These are phyloP conservation scores for Phenacoccus solenopsis DNA, from an alignment of 1,140 invertebrate genomes.

Conservation along the genomic window DNA sequence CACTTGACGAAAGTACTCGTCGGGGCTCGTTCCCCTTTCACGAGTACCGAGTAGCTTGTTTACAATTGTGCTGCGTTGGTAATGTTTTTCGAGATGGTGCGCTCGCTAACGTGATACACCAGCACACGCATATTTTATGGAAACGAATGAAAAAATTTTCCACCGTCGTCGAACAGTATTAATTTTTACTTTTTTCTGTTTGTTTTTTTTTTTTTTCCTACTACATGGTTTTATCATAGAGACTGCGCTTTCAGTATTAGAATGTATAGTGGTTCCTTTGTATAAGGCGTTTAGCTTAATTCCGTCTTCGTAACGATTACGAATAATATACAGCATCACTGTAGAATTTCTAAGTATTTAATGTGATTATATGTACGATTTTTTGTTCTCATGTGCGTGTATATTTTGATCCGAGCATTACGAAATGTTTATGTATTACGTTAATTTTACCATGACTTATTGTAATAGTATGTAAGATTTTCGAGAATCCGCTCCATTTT, in stretches of 20 bases:
- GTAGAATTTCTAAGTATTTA: too few relatives aligned
- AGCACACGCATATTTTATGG: neutral
- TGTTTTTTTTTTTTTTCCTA: too few relatives aligned
- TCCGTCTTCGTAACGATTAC: too few relatives aligned
- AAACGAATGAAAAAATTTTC: too few relatives aligned
- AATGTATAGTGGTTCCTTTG: neutral
- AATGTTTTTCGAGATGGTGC: neutral
- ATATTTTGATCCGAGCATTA: neutral
- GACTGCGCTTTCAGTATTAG: neutral
- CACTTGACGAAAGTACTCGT: neutral
- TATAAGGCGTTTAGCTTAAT: too few relatives aligned
- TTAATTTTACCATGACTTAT: neutral
- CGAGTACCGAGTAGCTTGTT: neutral
- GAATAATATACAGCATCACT: too few relatives aligned
- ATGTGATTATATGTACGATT: too few relatives aligned
- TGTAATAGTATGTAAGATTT: neutral
- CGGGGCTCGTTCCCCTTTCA: neutral
- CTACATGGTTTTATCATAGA: neutral
- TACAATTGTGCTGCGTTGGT: neutral
- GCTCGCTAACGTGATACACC: too few relatives aligned
- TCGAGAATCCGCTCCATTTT: neutral
- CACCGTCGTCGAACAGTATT: neutral
- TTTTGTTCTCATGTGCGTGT: neutral
- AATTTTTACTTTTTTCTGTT: too few relatives aligned
- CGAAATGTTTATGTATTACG: neutral